phyloP scores from a whole-genome alignment of 2,888 invertebrate species.

The Allacma fusca region DNA sequence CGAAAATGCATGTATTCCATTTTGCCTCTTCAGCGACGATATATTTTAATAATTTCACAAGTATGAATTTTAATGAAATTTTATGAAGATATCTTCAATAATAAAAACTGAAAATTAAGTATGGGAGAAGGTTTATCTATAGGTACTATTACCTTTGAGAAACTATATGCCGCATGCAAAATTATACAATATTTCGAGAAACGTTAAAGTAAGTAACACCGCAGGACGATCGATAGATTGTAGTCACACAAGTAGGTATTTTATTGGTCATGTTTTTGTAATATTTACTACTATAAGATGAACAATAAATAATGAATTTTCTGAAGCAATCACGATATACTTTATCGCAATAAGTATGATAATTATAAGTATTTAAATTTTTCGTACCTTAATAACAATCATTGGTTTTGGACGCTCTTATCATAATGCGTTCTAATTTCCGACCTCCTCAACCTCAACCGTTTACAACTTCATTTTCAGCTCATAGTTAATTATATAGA shows the following conservation, averaged over 20 bases:
- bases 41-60: too few species aligned
- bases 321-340: background rate
- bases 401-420: background rate
- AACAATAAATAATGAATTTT: constrained; percentile 12
- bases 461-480: background rate
- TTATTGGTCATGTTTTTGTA: background rate
- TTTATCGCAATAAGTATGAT: background rate
- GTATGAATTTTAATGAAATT: too few species aligned
- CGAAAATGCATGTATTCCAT: too few species aligned
- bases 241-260: constrained; percentile 16
- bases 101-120: too few species aligned
- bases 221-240: background rate
- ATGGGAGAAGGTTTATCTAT: too few species aligned
- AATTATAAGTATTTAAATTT: background rate
- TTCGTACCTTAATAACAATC: background rate
- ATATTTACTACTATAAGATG: background rate
- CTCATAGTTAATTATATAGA: background rate
- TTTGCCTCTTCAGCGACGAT: too few species aligned
- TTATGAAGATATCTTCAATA: too few species aligned
- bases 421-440: background rate
- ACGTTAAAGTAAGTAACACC: too few species aligned
- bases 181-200: too few species aligned
- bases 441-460: background rate
- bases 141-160: too few species aligned
- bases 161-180: too few species aligned